Percentiles rank a stretch among this genome's conserved stretches.
phyloP scores from a whole-genome alignment of 2,797 vertebrate genomes.

The Menidia menidia region DNA sequence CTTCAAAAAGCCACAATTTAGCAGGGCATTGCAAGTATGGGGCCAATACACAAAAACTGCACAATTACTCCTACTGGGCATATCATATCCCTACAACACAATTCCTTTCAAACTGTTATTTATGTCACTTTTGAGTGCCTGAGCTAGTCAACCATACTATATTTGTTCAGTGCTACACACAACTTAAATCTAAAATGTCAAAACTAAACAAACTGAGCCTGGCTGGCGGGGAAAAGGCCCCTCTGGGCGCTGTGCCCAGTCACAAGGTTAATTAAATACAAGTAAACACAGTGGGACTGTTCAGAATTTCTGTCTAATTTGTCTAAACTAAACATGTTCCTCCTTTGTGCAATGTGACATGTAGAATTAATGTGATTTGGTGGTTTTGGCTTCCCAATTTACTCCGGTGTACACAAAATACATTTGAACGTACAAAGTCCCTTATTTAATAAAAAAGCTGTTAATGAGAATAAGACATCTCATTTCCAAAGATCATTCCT shows the following conservation, averaged over 20 bases:
- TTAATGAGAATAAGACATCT: not conserved
- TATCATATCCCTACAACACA: slow-evolving; percentile 32
- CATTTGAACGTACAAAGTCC: not conserved
- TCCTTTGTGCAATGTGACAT: not conserved
- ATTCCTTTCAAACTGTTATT: slow-evolving; percentile 41
- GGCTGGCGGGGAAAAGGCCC: slow-evolving; percentile 54
- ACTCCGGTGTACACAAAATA: slow-evolving; percentile 1
- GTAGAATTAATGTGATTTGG: not conserved
- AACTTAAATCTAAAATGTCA: slow-evolving; percentile 65
- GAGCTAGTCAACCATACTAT: slow-evolving; percentile 61
- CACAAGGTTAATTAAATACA: slow-evolving; percentile 65
- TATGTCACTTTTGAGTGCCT: slow-evolving; percentile 62
- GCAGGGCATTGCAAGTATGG: slow-evolving; percentile 50
- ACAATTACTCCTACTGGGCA: slow-evolving; percentile 54
- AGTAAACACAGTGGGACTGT: slow-evolving; percentile 3
- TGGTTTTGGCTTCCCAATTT: slow-evolving; percentile 11
- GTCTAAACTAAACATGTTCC: slow-evolving; percentile 32
- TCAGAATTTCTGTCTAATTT: slow-evolving; percentile 20
- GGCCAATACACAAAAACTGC: slow-evolving; percentile 34
- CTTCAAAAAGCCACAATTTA: slow-evolving; percentile 49
- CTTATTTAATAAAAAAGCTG: not conserved
- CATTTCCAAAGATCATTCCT: slow-evolving; percentile 9
- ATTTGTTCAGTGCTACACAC: slow-evolving; percentile 49
- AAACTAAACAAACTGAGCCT: slow-evolving; percentile 57
- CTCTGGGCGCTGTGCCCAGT: slow-evolving; percentile 44